These are phyloP conservation scores for Lacerta viridis DNA, from an alignment of 2,797 vertebrate species.

Conservation along the genomic window DNA sequence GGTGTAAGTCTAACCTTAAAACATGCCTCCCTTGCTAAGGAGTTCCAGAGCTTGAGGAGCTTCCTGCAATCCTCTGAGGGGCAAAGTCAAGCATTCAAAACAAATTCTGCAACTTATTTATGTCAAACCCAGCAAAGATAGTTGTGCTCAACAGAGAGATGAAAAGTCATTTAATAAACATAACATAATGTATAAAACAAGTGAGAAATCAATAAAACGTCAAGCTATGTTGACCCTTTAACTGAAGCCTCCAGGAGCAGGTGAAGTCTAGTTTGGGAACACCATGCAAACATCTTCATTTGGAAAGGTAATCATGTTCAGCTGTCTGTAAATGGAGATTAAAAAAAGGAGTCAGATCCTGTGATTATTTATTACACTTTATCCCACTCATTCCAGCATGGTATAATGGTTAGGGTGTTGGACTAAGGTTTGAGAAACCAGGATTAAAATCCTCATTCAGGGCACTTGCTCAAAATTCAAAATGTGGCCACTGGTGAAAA, in stretches of 20 bases:
- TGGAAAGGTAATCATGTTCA: background rate
- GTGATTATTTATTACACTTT: background rate
- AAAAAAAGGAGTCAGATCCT: background rate
- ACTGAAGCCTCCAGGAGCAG: background rate
- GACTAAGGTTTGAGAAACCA: background rate
- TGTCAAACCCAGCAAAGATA: background rate
- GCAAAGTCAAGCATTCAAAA: no score
- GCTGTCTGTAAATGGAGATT: background rate
- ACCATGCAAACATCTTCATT: background rate
- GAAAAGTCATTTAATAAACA: background rate
- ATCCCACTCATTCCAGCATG: background rate
- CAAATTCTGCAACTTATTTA: background rate
- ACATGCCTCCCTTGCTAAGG: no score
- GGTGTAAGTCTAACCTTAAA: no score
- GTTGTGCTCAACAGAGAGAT: background rate
- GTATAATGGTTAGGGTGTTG: background rate
- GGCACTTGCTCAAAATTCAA: no score
- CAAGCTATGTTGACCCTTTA: background rate
- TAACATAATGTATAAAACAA: background rate
- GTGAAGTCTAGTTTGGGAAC: no score
- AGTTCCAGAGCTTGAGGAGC: no score
- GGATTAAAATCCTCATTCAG: no score
- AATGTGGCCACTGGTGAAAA: no score
- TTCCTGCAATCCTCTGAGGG: no score
- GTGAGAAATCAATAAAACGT: background rate